Evolutionary conservation across 1,140 invertebrate species (phyloP).

Genomic region (Chlorops oryzae): DNA sequence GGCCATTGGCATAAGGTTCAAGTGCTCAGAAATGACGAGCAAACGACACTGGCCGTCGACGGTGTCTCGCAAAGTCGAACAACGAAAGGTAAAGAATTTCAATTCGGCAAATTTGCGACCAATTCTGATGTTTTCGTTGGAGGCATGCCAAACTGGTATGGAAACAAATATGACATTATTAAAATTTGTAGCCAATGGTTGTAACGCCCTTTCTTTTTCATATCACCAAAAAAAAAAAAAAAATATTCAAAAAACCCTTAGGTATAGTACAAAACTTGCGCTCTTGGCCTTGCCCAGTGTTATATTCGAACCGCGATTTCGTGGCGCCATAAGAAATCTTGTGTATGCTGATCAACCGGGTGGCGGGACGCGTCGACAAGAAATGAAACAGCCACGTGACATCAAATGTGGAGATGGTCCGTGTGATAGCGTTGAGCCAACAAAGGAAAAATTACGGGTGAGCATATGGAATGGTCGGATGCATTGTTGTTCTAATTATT

Average conservation of each 20-base stretch:
- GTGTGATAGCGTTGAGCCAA: constrained; percentile 39
- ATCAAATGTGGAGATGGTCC: constrained; percentile 52
- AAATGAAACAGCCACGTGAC: constrained; percentile 67
- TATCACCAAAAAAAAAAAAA: no score
- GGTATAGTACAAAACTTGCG: constrained; percentile 76
- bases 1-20: constrained; percentile 86
- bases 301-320: constrained; percentile 84
- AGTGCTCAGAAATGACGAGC: constrained; percentile 66
- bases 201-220: constrained; percentile 19
- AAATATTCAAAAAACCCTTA: no score
- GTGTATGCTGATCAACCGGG: constrained; percentile 76
- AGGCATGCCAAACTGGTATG: constrained; percentile 77
- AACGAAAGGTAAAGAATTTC: constrained; percentile 76
- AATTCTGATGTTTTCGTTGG: constrained; percentile 90
- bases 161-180: no score
- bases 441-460: constrained; percentile 38
- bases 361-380: constrained; percentile 63
- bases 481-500: no score
- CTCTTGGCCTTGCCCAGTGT: constrained; percentile 78
- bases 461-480: no score
- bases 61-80: constrained; percentile 65
- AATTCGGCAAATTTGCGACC: constrained; percentile 73
- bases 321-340: constrained; percentile 75
- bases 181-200: no score
- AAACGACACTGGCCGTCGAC: constrained; percentile 76